phyloP scores from a whole-genome alignment of 2,888 invertebrate genomes.

The Volucella inanis region DNA sequence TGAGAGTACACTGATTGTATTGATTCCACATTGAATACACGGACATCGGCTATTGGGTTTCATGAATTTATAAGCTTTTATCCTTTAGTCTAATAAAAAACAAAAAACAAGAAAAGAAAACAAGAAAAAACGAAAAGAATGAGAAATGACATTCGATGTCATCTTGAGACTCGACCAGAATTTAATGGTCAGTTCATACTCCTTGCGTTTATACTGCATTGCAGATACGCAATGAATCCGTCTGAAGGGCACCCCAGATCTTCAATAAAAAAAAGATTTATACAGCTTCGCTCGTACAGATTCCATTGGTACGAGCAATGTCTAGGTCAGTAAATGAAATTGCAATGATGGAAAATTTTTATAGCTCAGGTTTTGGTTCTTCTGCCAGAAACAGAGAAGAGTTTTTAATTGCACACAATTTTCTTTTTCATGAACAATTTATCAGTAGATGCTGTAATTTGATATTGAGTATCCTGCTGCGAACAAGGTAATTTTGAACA shows the following conservation, averaged over 20 bases:
- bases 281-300: neutral
- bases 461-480: constrained; percentile 2
- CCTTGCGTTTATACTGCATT: constrained; percentile 11
- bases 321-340: constrained; percentile 41
- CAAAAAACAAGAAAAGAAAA: neutral
- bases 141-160: constrained; percentile 4
- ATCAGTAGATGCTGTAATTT: constrained; percentile 18
- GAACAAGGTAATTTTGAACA: constrained; percentile 1
- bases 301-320: constrained; percentile 12
- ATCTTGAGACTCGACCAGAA: neutral
- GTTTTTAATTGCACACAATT: constrained; percentile 30
- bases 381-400: neutral
- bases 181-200: constrained; percentile 48
- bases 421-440: constrained; percentile 34
- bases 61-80: constrained; percentile 25
- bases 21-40: constrained; percentile 3
- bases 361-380: neutral
- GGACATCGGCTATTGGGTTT: constrained; percentile 23
- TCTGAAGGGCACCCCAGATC: constrained; percentile 21
- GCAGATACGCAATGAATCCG: constrained; percentile 40
- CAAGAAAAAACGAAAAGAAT: neutral
- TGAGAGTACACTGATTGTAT: neutral
- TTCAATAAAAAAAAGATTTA: constrained; percentile 64
- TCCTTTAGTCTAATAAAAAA: constrained; percentile 7
- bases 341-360: constrained; percentile 17